phyloP scores from a whole-genome alignment of 2,113 vertebrate species.

The Phrynosoma blainvillii region DNA sequence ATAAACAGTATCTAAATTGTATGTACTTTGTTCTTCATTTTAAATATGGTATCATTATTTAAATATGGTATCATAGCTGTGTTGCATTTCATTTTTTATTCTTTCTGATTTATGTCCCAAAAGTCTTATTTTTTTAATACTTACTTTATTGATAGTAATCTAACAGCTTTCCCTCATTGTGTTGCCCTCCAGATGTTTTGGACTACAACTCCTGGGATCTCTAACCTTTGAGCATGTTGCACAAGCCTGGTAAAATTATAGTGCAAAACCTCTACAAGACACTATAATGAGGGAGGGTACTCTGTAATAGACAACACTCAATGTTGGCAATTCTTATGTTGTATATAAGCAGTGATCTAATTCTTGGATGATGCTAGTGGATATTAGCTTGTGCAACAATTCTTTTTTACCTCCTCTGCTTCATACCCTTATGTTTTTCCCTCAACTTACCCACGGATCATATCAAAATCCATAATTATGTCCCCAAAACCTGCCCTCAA shows the following conservation, averaged over 20 bases:
- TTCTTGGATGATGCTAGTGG: too few species aligned
- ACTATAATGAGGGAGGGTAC: not conserved
- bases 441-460: too few species aligned
- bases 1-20: not conserved
- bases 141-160: not conserved
- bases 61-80: not conserved
- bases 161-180: not conserved
- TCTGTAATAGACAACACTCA: not conserved
- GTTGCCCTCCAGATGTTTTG: not conserved
- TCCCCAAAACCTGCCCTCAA: too few species aligned
- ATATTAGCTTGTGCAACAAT: not conserved
- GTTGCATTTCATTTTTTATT: not conserved
- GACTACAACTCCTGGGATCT: not conserved
- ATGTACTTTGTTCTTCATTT: not conserved
- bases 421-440: too few species aligned
- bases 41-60: not conserved
- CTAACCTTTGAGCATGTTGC: not conserved
- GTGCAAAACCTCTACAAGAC: not conserved
- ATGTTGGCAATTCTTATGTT: too few species aligned
- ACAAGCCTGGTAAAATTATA: not conserved
- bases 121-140: not conserved
- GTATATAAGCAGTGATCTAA: too few species aligned
- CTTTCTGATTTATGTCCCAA: not conserved
- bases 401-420: too few species aligned
- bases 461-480: too few species aligned